Conservation (phyloP, 1,140 invertebrate genomes). For the Reticulitermes speratus region DNA sequence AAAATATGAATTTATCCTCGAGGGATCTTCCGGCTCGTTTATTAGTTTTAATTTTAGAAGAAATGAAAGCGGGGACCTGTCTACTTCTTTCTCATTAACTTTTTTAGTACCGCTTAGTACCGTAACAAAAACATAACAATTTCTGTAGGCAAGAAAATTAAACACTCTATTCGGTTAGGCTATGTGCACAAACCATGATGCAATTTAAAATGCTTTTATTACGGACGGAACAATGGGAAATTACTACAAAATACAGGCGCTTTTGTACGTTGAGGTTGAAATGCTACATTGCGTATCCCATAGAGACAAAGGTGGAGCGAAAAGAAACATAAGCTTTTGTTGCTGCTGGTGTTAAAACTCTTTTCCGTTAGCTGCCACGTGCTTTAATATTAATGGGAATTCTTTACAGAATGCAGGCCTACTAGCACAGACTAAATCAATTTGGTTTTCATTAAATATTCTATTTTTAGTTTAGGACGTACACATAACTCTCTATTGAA, state of each 20-base stretch:
- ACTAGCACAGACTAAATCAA: not conserved
- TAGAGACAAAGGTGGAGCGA: not conserved
- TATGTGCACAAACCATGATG: not conserved
- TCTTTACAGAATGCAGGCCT: not conserved
- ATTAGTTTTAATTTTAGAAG: slow-evolving; percentile 30
- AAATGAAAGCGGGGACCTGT: slow-evolving; percentile 22
- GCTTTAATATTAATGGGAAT: not conserved
- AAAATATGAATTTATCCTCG: slow-evolving; percentile 20
- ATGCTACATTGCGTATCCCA: not conserved
- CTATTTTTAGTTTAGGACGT: not conserved
- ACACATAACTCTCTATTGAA: not conserved
- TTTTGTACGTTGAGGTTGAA: not conserved
- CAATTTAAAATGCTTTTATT: slow-evolving; percentile 10
- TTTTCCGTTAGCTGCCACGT: not conserved
- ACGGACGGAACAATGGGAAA: not conserved
- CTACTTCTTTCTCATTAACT: slow-evolving; percentile 28
- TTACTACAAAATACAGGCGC: not conserved
- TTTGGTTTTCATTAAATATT: not conserved
- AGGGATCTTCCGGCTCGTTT: slow-evolving; percentile 24
- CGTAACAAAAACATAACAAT: not conserved
- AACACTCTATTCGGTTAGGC: not conserved
- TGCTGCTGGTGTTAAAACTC: no score
- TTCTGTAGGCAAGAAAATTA: not conserved
- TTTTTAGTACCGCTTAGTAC: not conserved
- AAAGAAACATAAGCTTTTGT: not conserved